Evolutionary conservation across 2,113 vertebrate genomes (phyloP), one percentile per base, ranked within the genome.

Genomic region (Caloenas nicobarica): DNA sequence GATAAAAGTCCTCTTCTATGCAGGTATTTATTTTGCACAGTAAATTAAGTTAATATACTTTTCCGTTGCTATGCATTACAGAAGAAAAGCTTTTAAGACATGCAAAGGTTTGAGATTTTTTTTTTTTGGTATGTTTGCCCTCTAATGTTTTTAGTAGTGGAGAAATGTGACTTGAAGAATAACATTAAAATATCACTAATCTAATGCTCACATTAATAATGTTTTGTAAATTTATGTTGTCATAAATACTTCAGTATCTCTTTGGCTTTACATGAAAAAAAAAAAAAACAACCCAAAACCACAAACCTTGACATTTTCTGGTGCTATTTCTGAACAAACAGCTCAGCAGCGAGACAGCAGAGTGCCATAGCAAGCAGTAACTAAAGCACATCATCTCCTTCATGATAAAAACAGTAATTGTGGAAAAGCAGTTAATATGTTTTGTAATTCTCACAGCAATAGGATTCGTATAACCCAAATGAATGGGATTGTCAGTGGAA

Each of bases 31-130:
- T 74, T 87, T 80, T 86, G 68, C 53, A 60, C 48, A 53, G 18
- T 81, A 88, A 93, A 88, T 73, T 64, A 71, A 79, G 17, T 23
- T 84, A 86, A 81, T 58, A 66, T 19, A 29, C 33, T 65, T 95
- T 51, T 72, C 70, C 69, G 50, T 40, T 91, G 33, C 19, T 76
- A 7, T 26, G 44, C 11, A 29, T 80, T 78, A 71, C 28, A 60
- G 38, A 71, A 81, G 18, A 86, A 91, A 87, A 6, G 6, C 64
- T 95, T 70, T 62, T n/a, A 74, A 79, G 65, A 36, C 12, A 53
- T 12, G 5, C 22, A 38, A 79, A 54, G 5, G 1, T 57, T 93
- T 25, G 9, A 5, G 10, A 2, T 0, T 61, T 7, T 1, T 34
- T 26, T 2, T 38, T 26, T 22, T 33, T 46, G 28, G 9, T 72